phyloP scores from a whole-genome alignment of 1,140 invertebrate species.

The Anoplolepis gracilipes region DNA sequence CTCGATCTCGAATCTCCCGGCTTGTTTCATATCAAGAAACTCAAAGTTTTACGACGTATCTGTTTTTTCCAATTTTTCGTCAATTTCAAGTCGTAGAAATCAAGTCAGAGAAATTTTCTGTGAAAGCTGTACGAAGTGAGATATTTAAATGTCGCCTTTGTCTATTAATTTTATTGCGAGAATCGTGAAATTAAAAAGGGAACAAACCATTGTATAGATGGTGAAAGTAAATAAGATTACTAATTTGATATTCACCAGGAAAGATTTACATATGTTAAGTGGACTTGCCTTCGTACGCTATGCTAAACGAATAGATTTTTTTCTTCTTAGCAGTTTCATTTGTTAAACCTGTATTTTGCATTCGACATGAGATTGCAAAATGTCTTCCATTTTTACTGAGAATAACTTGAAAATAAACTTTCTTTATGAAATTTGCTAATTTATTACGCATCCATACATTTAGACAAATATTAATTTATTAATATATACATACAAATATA shows the following conservation, averaged over 20 bases:
- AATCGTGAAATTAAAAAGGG: constrained; percentile 2
- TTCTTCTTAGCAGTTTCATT: background rate
- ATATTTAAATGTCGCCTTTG: background rate
- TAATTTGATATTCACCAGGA: background rate
- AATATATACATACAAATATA: background rate
- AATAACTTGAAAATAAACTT: constrained; percentile 10
- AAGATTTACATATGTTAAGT: constrained; percentile 15
- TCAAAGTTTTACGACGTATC: constrained; percentile 34
- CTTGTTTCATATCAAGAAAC: constrained; percentile 42
- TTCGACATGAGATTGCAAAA: background rate
- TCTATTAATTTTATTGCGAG: background rate
- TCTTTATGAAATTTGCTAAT: background rate
- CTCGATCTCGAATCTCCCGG: constrained; percentile 11
- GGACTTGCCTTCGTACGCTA: background rate
- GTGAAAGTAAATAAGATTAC: constrained; percentile 23
- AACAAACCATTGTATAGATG: background rate
- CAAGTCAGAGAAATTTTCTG: too few relatives aligned
- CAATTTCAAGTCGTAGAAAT: background rate
- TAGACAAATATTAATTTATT: background rate
- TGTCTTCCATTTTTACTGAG: background rate
- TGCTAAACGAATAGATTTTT: background rate
- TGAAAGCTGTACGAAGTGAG: too few relatives aligned
- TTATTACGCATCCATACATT: background rate
- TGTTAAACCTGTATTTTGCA: background rate
- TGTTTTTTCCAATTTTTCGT: constrained; percentile 27